phyloP scores from a whole-genome alignment of 2,797 vertebrate genomes.

The Luscinia luscinia region DNA sequence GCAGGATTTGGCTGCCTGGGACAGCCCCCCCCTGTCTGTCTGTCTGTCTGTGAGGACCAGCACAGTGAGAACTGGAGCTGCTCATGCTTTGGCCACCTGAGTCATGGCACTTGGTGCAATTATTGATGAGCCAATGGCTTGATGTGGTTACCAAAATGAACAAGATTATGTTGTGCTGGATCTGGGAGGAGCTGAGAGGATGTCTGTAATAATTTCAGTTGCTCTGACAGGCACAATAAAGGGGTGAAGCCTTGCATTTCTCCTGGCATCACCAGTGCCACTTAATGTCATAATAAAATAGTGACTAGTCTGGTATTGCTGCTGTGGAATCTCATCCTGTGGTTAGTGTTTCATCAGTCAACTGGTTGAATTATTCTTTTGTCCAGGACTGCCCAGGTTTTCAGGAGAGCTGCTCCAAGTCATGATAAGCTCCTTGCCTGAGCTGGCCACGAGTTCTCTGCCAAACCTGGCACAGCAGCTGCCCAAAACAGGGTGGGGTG shows the following conservation, averaged over 20 bases:
- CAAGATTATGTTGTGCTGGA: neutral
- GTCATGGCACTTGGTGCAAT: fast-evolving
- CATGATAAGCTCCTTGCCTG: neutral
- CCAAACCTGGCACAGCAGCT: neutral
- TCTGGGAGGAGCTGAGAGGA: neutral
- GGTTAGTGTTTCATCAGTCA: neutral
- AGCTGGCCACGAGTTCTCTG: neutral
- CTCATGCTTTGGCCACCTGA: neutral
- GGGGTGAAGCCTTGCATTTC: neutral
- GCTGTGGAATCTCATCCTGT: neutral
- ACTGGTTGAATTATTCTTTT: neutral
- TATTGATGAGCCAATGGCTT: neutral
- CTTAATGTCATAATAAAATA: neutral
- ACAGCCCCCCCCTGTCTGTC: neutral
- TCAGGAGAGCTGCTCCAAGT: neutral
- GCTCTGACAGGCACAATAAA: neutral
- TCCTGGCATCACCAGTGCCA: neutral
- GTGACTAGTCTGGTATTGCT: neutral
- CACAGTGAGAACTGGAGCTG: neutral
- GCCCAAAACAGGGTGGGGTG: fast-evolving
- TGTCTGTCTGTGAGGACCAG: neutral
- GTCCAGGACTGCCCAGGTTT: neutral
- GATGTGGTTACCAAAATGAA: neutral
- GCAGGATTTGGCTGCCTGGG: neutral
- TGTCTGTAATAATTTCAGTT: neutral